Conservation (phyloP, 2,113 vertebrate genomes). For the Phylloscopus trochilus region DNA sequence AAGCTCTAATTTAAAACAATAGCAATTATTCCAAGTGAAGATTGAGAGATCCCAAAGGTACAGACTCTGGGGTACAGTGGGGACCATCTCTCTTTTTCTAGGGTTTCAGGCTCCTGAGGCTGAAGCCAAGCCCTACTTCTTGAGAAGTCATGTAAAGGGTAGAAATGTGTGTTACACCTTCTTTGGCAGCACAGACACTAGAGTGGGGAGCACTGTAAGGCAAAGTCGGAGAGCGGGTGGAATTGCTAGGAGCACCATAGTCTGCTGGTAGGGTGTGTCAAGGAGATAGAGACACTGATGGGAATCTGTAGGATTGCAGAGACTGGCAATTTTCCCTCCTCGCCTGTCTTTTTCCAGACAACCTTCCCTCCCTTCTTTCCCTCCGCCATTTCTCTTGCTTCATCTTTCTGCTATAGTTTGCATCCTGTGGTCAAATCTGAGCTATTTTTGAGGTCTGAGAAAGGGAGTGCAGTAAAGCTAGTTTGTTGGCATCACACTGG, state of each 20-base stretch:
- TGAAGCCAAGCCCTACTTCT: background rate
- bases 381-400: background rate
- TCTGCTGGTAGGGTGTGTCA: background rate
- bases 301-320: background rate
- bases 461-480: background rate
- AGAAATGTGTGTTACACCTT: background rate
- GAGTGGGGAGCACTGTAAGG: background rate
- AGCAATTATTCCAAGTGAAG: background rate
- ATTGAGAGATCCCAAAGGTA: background rate
- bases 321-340: background rate
- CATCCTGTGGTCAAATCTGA: background rate
- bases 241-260: background rate
- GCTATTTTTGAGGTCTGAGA: conserved; percentile 16
- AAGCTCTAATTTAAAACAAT: background rate
- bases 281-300: background rate
- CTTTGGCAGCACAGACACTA: background rate
- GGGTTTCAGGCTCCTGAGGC: background rate
- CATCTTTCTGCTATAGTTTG: background rate
- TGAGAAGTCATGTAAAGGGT: background rate
- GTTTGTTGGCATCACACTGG: background rate
- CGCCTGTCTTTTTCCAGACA: background rate
- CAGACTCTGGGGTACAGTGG: background rate
- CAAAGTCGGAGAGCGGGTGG: fast-evolving
- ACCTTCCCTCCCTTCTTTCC: background rate
- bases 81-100: background rate